A percentile compares a stretch with the other conserved stretches of the same genome.
Conservation (phyloP, 2,797 vertebrate species). For the Darevskia mixta region DNA sequence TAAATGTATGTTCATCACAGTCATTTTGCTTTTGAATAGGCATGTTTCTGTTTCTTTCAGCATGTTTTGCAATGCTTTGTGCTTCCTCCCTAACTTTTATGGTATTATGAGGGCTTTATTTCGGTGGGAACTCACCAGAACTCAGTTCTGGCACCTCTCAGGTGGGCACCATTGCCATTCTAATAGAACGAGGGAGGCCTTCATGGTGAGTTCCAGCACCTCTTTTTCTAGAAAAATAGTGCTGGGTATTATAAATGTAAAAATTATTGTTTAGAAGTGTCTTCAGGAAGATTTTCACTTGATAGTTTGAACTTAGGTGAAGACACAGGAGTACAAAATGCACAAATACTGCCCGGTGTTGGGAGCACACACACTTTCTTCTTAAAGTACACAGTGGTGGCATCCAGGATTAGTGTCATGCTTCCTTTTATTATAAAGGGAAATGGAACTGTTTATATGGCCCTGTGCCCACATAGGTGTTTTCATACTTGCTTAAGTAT, state of each 20-base stretch:
- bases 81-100: background rate
- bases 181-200: too few relatives aligned
- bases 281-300: background rate
- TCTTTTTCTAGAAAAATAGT: background rate
- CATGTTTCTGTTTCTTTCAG: background rate
- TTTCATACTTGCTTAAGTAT: background rate
- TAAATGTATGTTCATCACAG: background rate
- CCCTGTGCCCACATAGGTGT: background rate
- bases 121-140: background rate
- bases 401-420: background rate
- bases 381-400: background rate
- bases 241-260: too few relatives aligned
- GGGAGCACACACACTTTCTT: background rate
- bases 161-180: too few relatives aligned
- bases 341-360: too few relatives aligned
- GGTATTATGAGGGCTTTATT: background rate
- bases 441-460: background rate
- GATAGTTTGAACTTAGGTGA: background rate
- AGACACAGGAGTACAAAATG: background rate
- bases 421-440: background rate
- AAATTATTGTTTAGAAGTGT: too few relatives aligned
- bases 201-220: too few relatives aligned
- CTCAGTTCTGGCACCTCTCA: too few relatives aligned
- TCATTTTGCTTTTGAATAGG: background rate
- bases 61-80: background rate